Conservation (phyloP, 2,113 vertebrate species). For the Mobula birostris region DNA sequence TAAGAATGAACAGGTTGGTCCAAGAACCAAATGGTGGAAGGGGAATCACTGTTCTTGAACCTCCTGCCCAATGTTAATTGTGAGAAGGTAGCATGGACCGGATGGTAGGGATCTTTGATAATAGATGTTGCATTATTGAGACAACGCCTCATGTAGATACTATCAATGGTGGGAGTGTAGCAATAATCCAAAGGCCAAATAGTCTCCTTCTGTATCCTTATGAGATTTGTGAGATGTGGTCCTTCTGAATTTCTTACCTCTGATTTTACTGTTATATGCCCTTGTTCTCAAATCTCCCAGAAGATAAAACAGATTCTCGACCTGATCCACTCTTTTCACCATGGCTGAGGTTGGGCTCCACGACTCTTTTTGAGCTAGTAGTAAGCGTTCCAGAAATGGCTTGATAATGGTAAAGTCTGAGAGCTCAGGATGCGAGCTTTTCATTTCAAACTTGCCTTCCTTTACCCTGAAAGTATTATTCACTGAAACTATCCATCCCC, state of each 20-base stretch:
- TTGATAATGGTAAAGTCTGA: not conserved
- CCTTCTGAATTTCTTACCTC: no score
- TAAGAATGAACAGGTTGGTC: no score
- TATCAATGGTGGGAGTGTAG: no score
- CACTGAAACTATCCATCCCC: not conserved
- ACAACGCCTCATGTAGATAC: no score
- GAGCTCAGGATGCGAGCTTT: not conserved
- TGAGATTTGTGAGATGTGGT: no score
- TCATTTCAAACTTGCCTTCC: not conserved
- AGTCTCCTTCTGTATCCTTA: no score
- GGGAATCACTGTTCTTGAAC: no score
- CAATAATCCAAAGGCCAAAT: not conserved
- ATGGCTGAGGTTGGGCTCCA: not conserved
- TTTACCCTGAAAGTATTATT: not conserved
- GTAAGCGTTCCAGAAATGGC: not conserved
- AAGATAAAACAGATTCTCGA: not conserved
- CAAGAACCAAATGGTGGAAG: no score
- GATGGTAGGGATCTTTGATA: no score
- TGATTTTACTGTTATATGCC: not conserved
- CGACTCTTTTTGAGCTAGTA: not conserved
- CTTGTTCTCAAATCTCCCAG: not conserved
- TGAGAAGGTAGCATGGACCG: no score
- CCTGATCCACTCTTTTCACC: not conserved
- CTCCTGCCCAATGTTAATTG: no score
- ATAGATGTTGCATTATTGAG: no score